Conservation (phyloP, 2,888 invertebrate species). For the Nephrocerus scutellatus region DNA sequence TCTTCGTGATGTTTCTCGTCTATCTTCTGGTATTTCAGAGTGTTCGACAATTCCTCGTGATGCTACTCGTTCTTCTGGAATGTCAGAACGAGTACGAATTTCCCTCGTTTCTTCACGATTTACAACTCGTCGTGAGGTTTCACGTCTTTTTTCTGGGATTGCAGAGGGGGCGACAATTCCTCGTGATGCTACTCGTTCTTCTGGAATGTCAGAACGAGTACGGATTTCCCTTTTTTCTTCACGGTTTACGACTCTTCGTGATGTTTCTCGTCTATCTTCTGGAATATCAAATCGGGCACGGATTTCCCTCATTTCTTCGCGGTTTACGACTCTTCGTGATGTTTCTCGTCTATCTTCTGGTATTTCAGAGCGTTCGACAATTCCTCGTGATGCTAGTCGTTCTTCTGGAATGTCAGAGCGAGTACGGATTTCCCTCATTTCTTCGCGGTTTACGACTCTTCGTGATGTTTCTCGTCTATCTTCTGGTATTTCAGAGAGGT, state of each 20-base stretch:
- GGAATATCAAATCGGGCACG: constrained; percentile 2
- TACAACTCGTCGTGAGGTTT: neutral
- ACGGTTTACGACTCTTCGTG: no score
- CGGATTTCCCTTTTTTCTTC: no score
- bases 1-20: neutral
- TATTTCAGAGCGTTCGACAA: neutral
- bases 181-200: neutral
- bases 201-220: no score
- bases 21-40: neutral
- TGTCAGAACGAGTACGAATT: neutral
- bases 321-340: no score
- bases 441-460: neutral
- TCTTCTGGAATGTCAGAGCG: neutral
- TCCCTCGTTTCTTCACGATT: neutral
- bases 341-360: neutral
- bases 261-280: neutral
- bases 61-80: neutral
- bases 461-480: neutral
- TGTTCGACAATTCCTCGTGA: neutral
- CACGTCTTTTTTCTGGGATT: neutral
- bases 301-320: neutral
- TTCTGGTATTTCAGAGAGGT: constrained; percentile 1
- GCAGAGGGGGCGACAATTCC: no score
- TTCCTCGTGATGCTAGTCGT: neutral
- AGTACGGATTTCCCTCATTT: no score